Evolutionary conservation across 2,113 vertebrate genomes (phyloP).

Genomic region (Madoqua kirkii): DNA sequence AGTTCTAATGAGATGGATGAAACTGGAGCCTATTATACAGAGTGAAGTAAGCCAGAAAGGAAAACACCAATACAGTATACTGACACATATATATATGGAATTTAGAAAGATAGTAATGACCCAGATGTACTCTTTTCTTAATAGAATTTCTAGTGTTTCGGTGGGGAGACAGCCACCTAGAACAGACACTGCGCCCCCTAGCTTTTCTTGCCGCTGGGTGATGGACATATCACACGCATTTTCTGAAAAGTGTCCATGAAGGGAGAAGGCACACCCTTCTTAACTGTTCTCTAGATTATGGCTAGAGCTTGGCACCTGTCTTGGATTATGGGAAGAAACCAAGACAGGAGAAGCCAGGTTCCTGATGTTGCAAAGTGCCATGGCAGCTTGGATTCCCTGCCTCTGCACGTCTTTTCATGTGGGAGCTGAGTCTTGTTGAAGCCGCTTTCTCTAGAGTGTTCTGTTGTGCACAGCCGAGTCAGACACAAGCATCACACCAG

Average conservation of each 20-base stretch:
- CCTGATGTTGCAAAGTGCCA: background rate
- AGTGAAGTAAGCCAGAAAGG: no score
- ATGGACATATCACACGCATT: background rate
- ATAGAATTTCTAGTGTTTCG: background rate
- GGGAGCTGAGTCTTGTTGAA: background rate
- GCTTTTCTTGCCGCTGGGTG: background rate
- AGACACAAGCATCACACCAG: background rate
- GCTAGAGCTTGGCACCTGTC: background rate
- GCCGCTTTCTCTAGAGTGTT: background rate
- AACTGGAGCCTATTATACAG: no score
- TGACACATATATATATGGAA: no score
- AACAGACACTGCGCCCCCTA: background rate
- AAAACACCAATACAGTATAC: no score
- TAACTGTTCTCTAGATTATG: background rate
- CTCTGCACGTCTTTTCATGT: background rate
- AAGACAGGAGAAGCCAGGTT: background rate
- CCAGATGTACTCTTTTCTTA: background rate
- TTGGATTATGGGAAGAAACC: background rate
- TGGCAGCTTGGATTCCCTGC: no score
- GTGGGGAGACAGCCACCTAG: background rate
- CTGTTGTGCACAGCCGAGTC: background rate
- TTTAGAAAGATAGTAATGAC: no score
- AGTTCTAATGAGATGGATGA: no score
- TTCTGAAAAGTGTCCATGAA: background rate
- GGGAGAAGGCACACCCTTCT: background rate